Evolutionary conservation across 1,140 invertebrate genomes (phyloP).

Genomic region (Drosophila neocordata): DNA sequence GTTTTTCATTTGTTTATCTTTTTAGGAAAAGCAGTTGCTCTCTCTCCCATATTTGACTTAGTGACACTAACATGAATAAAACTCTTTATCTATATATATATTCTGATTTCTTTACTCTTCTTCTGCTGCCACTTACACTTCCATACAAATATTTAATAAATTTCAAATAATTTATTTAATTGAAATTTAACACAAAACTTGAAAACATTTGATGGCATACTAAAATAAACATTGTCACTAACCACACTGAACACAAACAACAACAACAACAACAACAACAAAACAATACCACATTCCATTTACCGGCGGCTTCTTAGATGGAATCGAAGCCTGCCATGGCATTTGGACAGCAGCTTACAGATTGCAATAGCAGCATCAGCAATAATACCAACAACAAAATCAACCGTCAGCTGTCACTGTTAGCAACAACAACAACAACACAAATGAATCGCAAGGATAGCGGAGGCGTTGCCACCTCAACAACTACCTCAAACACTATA

Average conservation of each 20-base stretch:
- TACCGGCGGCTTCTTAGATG: conserved; percentile 43
- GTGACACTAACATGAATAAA: conserved; percentile 34
- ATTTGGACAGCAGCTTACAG: conserved; percentile 72
- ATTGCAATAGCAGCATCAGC: conserved; percentile 73
- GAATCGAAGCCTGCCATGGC: conserved; percentile 70
- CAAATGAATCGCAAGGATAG: conserved; percentile 56
- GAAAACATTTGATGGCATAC: conserved; percentile 32
- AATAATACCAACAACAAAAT: conserved; percentile 67
- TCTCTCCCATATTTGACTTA: conserved; percentile 4
- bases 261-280: conserved; percentile 16
- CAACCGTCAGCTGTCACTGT: conserved; percentile 74
- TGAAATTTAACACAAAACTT: conserved; percentile 29
- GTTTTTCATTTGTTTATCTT: conserved; percentile 18
- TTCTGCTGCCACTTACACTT: conserved; percentile 44
- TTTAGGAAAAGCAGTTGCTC: too few relatives aligned
- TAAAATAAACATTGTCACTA: conserved; percentile 42
- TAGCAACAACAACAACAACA: conserved; percentile 69
- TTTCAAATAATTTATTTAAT: conserved; percentile 21
- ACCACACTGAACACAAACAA: conserved; percentile 30
- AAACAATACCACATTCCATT: conserved; percentile 23
- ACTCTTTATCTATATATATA: conserved; percentile 20
- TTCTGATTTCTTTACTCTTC: conserved; percentile 53
- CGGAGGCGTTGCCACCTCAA: conserved; percentile 32
- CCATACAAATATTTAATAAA: conserved; percentile 33
- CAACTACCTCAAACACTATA: conserved; percentile 38